Percentiles rank a stretch among this genome's conserved stretches.
These are phyloP conservation scores for Platynereis dumerilii DNA, from an alignment of 2,888 invertebrate genomes.

Conservation along the genomic window DNA sequence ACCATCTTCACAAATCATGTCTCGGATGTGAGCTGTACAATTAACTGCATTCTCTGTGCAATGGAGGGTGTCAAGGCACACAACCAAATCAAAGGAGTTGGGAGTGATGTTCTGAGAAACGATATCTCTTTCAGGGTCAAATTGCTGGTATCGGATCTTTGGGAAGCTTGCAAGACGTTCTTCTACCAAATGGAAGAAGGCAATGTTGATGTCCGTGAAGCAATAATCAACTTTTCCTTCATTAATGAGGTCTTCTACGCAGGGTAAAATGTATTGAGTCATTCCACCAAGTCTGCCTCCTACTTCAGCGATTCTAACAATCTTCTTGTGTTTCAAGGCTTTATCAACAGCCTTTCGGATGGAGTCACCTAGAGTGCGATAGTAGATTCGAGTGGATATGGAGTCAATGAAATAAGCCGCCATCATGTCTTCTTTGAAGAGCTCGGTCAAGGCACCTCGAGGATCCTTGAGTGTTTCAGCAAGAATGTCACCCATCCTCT, in stretches of 20 bases:
- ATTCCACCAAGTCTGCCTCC: slow-evolving; percentile 27
- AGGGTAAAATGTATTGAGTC: slow-evolving; percentile 12
- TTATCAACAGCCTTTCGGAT: slow-evolving; percentile 12
- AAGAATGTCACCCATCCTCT: slow-evolving; percentile 17
- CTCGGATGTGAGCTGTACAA: slow-evolving; percentile 10
- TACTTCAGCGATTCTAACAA: slow-evolving; percentile 21
- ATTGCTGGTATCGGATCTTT: slow-evolving; percentile 17
- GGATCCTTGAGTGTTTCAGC: slow-evolving; percentile 20
- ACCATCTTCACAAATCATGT: slow-evolving; percentile 21
- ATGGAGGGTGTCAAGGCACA: slow-evolving; percentile 23
- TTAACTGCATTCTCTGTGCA: slow-evolving; percentile 15
- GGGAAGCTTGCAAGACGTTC: slow-evolving; percentile 18
- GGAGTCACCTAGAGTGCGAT: slow-evolving; percentile 15
- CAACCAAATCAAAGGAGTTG: slow-evolving; percentile 18
- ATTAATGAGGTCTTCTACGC: slow-evolving; percentile 13
- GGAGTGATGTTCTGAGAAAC: slow-evolving; percentile 13
- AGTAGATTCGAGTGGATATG: slow-evolving; percentile 21
- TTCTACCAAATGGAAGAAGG: slow-evolving; percentile 21
- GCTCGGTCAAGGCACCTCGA: slow-evolving; percentile 15
- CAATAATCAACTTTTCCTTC: slow-evolving; percentile 20
- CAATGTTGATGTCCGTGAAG: slow-evolving; percentile 23
- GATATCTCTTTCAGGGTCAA: slow-evolving; percentile 19
- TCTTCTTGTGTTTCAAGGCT: slow-evolving; percentile 14
- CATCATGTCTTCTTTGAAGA: slow-evolving; percentile 23
- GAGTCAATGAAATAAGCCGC: slow-evolving; percentile 23